Conservation (phyloP, 2,888 invertebrate species). For the Sarcophaga caerulescens region DNA sequence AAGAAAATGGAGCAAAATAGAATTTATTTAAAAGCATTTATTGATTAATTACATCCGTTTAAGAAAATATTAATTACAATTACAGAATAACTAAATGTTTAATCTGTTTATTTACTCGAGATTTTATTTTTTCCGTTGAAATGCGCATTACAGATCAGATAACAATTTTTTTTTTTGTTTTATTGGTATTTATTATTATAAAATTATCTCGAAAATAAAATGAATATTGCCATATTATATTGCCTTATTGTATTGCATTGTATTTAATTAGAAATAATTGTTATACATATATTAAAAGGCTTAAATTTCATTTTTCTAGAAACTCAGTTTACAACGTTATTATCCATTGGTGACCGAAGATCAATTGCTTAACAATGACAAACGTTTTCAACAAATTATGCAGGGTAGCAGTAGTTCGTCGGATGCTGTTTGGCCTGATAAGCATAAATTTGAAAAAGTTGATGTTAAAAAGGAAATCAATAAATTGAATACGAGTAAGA, state of each 20-base stretch:
- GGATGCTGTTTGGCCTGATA: conserved; percentile 75
- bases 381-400: conserved; percentile 78
- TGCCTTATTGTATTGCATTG: background rate
- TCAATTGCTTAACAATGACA: conserved; percentile 71
- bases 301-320: conserved; percentile 68
- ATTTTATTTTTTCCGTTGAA: background rate
- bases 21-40: too few relatives aligned
- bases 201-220: background rate
- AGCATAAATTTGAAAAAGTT: conserved; percentile 72
- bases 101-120: background rate
- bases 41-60: too few relatives aligned
- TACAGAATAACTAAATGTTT: too few relatives aligned
- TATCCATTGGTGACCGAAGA: conserved; percentile 72
- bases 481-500: conserved; percentile 78
- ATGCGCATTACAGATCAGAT: conserved; percentile 7
- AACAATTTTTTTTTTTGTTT: background rate
- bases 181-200: conserved; percentile 2
- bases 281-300: too few relatives aligned
- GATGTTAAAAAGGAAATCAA: conserved; percentile 78
- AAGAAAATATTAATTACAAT: too few relatives aligned
- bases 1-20: too few relatives aligned
- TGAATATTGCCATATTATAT: background rate
- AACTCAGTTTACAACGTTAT: conserved; percentile 74
- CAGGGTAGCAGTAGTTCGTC: conserved; percentile 74
- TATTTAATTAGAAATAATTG: background rate